Evolutionary conservation across 1,140 invertebrate genomes (phyloP), one percentile per base, ranked within the genome.

Genomic region (Eufriesea mexicana): DNA sequence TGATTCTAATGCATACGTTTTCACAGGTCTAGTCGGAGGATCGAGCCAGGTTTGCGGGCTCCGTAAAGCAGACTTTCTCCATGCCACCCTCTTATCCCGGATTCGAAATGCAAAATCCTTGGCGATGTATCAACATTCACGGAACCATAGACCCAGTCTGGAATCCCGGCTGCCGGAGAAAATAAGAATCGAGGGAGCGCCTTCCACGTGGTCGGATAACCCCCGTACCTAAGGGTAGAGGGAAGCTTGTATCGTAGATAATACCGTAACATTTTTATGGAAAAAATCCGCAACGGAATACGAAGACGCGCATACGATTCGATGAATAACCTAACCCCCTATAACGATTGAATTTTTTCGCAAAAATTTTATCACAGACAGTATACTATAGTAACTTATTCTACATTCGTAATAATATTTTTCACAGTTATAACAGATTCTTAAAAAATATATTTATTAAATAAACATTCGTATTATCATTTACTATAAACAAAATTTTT

Each of bases 311-410:
- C 88, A 90, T 91, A 90, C 84, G 90, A 92, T 93, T 91, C 89
- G 90, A 92, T 93, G 92, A 93, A 94, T 93, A 93, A 93, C 86
- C 35, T 67, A 57, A 79, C 83, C 14, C 1, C 23, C 10, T 51
- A 18, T 20, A 18, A 18, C 18, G 20, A 54, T 49, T 62, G 73
- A 62, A 75, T 75, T 49, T 28, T 12, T 61, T 49, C 5, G 2
- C 51, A 1, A 1, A 54, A 16, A 12, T 54, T 54, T 54, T 0
- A 16, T 54, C 4, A 18, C 14, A 18, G 2, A 18, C 14, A 54
- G 2, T 49, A 12, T 7, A 0, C 6, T 9, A 49, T 35, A 35
- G 35, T 35, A 35, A 35, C 35, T 35, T 35, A 35, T n/a, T n/a
- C n/a, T 35, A 35, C 35, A 35, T 35, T 35, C 35, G 35, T 35